Evolutionary conservation across 2,797 vertebrate genomes (phyloP).

Genomic region (Steatocranus sp.): DNA sequence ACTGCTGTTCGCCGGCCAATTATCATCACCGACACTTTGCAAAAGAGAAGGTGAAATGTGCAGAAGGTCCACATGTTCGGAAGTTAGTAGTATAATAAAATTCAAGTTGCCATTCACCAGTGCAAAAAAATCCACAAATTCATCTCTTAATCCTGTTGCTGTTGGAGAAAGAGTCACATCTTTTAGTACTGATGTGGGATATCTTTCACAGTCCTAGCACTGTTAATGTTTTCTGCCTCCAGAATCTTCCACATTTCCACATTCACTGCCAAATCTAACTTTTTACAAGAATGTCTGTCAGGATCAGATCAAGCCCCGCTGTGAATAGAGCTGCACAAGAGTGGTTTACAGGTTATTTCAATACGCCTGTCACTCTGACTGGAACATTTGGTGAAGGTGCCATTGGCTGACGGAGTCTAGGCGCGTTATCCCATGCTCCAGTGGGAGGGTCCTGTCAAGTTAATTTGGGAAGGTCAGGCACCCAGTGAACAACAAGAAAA

Average conservation of each 20-base stretch:
- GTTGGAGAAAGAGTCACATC: slow-evolving; percentile 31
- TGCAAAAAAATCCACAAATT: slow-evolving; percentile 3
- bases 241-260: slow-evolving; percentile 42
- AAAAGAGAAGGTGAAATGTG: background rate
- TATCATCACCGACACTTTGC: background rate
- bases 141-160: slow-evolving; percentile 15
- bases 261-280: slow-evolving; percentile 8
- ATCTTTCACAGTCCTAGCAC: slow-evolving; percentile 5
- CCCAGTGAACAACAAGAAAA: slow-evolving; percentile 46
- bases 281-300: slow-evolving; percentile 13
- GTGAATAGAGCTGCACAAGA: background rate
- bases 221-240: slow-evolving; percentile 34
- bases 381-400: slow-evolving; percentile 62
- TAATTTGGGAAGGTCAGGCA: slow-evolving; percentile 67
- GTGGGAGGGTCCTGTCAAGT: slow-evolving; percentile 51
- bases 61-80: slow-evolving; percentile 15
- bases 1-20: background rate
- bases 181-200: slow-evolving; percentile 37
- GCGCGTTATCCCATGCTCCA: slow-evolving; percentile 17
- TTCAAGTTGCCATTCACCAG: slow-evolving; percentile 13
- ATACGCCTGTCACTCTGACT: slow-evolving; percentile 12
- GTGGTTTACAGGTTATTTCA: slow-evolving; percentile 5
- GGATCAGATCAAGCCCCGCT: slow-evolving; percentile 13
- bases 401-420: slow-evolving; percentile 30
- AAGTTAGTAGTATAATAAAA: slow-evolving; percentile 46